Base-by-base conservation (phyloP, 1,140 invertebrate genomes). In the Drosophila novamexicana region DNA sequence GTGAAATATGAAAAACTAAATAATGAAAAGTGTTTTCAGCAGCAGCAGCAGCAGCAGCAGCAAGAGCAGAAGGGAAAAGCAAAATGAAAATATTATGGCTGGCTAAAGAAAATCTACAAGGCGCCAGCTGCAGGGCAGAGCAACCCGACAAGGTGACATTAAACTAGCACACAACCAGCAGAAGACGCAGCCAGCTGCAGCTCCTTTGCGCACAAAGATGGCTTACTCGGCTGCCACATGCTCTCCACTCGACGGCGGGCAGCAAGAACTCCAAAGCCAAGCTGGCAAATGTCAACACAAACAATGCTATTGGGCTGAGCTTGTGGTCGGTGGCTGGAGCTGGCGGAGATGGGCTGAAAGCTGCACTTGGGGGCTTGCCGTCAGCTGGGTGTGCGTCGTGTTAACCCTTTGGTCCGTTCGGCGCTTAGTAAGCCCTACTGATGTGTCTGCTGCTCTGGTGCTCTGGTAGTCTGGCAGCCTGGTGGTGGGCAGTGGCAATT, bases 221-320 rank as follows among this genome's bases (percentile, higher is more conserved):
- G 58, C 72, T 63, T 63, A 57, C 45, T 58, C n/a, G 57, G 18
- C 14, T 50, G 42, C 50, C 63, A 65, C 62, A 72, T 59, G 62
- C 45, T 16, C 47, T 40, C 42, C 36, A 29, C 22, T 29, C 22
- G 22, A 4, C 22, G 22, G 22, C 22, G 22, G 22, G 22, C 22
- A 29, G 22, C 22, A 34, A 34, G 49, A 40, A 40, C 36, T 52
- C 47, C 62, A 84, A 76, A 80, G 81, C 81, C 81, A 85, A 85
- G 81, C 81, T 81, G 81, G 81, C 81, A 85, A 85, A 84, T 84
- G 81, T 84, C 81, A 84, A 86, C 81, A 86, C 82, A 85, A 85
- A 85, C 81, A 85, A 86, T 75, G 75, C 34, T 52, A 63, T 32
- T n/a, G 54, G 56, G 29, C 40, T 44, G 56, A 7, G 40, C 37